These are phyloP conservation scores for Aurelia sp. DNA, from an alignment of 30 jellyfish, hydroid and myxozoan genomes.

Conservation along the genomic window DNA sequence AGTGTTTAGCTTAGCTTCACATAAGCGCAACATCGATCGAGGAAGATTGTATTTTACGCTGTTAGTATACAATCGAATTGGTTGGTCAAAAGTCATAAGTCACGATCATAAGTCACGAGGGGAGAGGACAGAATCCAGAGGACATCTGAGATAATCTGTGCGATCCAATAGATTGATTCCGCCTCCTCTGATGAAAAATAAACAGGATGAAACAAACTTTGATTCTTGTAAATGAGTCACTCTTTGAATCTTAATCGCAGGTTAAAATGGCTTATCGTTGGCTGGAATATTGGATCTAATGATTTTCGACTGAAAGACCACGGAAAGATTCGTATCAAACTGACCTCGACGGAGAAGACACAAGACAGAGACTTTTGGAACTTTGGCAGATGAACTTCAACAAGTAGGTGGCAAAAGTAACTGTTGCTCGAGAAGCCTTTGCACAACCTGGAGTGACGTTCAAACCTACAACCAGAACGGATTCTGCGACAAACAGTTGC, in stretches of 20 bases:
- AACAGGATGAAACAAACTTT: slow-evolving; percentile 26
- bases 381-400: too few species aligned
- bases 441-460: too few species aligned
- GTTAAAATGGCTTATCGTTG: neutral
- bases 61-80: neutral
- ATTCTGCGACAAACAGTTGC: too few species aligned
- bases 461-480: too few species aligned
- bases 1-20: neutral
- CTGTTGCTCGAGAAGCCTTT: too few species aligned
- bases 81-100: neutral
- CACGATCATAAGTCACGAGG: slow-evolving; percentile 10
- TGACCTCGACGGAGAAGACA: too few species aligned
- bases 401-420: too few species aligned
- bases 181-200: slow-evolving; percentile 34
- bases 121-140: slow-evolving; percentile 42
- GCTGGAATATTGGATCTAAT: slow-evolving; percentile 14
- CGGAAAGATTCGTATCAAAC: too few species aligned
- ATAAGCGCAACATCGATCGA: neutral
- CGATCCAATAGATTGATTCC: slow-evolving; percentile 17
- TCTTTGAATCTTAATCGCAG: slow-evolving; percentile 23
- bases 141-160: neutral
- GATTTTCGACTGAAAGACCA: neutral
- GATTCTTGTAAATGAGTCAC: neutral
- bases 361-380: too few species aligned
- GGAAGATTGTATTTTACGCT: neutral